These are phyloP conservation scores for Tetramorium alpestre DNA, from an alignment of 1,140 invertebrate genomes.

Conservation along the genomic window DNA sequence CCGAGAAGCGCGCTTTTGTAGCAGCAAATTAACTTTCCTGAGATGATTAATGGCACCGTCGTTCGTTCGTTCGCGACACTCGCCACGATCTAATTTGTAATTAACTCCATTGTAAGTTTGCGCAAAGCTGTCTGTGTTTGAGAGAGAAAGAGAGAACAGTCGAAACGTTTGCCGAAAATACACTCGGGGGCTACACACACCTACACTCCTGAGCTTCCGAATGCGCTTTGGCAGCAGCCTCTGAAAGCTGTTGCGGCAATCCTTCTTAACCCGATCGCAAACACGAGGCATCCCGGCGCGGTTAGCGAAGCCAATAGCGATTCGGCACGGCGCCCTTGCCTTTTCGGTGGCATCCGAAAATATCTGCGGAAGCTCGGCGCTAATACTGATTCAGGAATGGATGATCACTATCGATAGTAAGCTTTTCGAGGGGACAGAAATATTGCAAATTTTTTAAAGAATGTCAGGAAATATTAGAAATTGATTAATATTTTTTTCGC, in stretches of 20 bases:
- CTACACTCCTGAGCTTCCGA: constrained; percentile 39
- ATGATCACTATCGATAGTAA: background rate
- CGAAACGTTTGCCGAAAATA: constrained; percentile 53
- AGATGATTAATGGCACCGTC: background rate
- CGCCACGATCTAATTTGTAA: background rate
- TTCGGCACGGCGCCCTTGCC: constrained; percentile 61
- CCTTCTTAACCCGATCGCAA: constrained; percentile 61
- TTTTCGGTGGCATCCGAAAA: constrained; percentile 59
- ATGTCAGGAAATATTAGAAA: background rate
- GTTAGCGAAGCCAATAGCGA: constrained; percentile 62
- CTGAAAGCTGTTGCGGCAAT: constrained; percentile 51
- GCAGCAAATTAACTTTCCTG: background rate
- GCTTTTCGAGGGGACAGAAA: background rate
- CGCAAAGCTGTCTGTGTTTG: background rate
- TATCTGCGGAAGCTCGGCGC: constrained; percentile 49
- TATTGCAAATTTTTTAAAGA: background rate
- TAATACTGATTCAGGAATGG: constrained; percentile 5
- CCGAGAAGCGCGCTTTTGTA: constrained; percentile 3
- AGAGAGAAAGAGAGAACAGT: background rate
- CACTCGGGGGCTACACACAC: constrained; percentile 1
- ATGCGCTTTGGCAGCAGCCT: constrained; percentile 58
- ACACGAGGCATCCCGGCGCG: constrained; percentile 28
- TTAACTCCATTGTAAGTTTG: background rate
- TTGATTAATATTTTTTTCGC: background rate
- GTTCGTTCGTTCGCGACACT: background rate